These are phyloP conservation scores for Planiliza haematocheilus DNA, from an alignment of 2,113 vertebrate genomes.

Conservation along the genomic window DNA sequence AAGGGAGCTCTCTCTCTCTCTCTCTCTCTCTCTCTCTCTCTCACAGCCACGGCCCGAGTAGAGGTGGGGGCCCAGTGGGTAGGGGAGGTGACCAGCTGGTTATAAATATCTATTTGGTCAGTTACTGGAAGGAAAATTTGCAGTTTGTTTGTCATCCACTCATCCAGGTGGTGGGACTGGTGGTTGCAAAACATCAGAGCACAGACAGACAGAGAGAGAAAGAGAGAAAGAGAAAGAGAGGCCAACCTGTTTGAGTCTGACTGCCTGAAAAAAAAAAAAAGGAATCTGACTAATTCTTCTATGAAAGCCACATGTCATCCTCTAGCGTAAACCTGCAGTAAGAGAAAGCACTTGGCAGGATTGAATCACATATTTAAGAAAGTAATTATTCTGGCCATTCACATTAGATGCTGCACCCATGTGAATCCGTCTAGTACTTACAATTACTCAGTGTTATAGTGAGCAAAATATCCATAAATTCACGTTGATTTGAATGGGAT, in stretches of 20 bases:
- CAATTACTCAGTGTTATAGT: constrained; percentile 17
- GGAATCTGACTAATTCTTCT: constrained; percentile 72
- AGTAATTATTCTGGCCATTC: constrained; percentile 46
- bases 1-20: constrained; percentile 82
- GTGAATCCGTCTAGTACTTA: constrained; percentile 35
- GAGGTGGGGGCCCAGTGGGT: constrained; percentile 50
- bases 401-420: constrained; percentile 46
- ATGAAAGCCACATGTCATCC: constrained; percentile 76
- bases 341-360: constrained; percentile 52
- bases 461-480: constrained; percentile 22
- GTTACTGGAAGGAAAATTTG: constrained; percentile 85
- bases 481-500: constrained; percentile 10
- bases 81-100: constrained; percentile 83
- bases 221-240: constrained; percentile 18
- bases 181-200: constrained; percentile 76
- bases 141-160: constrained; percentile 82
- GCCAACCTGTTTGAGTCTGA: constrained; percentile 71
- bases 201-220: constrained; percentile 25
- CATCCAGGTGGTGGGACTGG: constrained; percentile 80
- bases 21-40: constrained; percentile 82
- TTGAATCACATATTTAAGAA: constrained; percentile 48
- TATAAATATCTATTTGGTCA: constrained; percentile 86
- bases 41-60: constrained; percentile 66
- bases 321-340: constrained; percentile 51
- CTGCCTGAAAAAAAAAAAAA: constrained; percentile 54